Percentiles rank a stretch among this genome's conserved stretches.
phyloP scores from a whole-genome alignment of 2,113 vertebrate genomes.

The Sula dactylatra region DNA sequence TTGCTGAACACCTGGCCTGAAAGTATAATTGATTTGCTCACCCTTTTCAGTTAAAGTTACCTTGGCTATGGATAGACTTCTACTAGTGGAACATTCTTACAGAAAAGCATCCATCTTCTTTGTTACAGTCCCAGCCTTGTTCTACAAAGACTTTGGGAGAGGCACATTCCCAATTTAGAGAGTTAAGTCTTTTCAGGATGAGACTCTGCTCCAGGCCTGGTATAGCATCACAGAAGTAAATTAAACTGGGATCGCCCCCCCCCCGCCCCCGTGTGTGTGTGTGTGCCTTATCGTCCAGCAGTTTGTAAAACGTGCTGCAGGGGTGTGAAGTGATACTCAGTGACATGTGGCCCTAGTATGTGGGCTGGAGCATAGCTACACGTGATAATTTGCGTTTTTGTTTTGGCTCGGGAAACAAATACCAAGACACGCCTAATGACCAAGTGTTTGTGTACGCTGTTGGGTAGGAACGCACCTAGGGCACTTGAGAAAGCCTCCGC shows the following conservation, averaged over 20 bases:
- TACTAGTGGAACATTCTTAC: not conserved
- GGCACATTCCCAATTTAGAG: not conserved
- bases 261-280: too few species aligned
- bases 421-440: not conserved
- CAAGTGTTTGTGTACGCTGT: not conserved
- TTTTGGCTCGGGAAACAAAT: not conserved
- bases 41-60: not conserved
- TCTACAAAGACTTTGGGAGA: not conserved
- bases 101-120: not conserved
- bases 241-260: fast-evolving
- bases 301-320: not conserved
- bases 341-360: fast-evolving
- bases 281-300: not conserved
- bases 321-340: not conserved
- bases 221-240: not conserved
- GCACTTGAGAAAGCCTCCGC: not conserved
- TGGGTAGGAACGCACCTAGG: not conserved
- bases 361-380: not conserved
- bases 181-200: not conserved
- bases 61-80: not conserved
- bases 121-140: not conserved
- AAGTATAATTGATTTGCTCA: not conserved
- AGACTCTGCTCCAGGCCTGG: not conserved
- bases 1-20: not conserved
- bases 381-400: not conserved